Evolutionary conservation across 2,113 vertebrate genomes (phyloP), one percentile per base, ranked within the genome.

Genomic region (Gymnobelideus leadbeateri): DNA sequence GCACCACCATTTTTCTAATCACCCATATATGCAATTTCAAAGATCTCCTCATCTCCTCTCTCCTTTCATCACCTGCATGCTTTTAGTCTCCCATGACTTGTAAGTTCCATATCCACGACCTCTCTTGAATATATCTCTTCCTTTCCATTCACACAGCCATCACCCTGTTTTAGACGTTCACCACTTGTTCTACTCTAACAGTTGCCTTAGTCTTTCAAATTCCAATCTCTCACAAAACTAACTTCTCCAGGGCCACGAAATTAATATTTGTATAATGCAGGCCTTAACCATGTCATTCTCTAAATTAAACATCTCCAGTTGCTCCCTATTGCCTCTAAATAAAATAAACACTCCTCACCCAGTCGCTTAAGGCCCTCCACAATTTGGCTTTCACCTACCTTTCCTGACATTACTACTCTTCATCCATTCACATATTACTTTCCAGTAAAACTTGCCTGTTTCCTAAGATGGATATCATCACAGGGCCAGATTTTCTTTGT

Each of bases 391-490:
- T 84, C n/a, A 84, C 68, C 68, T 84, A n/a, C 19, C 6, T 84
- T 84, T 84, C 6, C 16, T 43, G n/a, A 84, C 19, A 43, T 84
- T 43, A 84, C 43, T 43, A 84, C n/a, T 23, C 19, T 43, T n/a
- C 37, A 43, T 84, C 16, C n/a, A 84, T 84, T 84, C 57, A 68
- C 28, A 37, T 14, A 11, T 61, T n/a, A 84, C 19, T 84, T 84
- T 84, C n/a, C 26, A 43, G 19, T 43, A 84, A 84, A 84, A 23
- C n/a, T 43, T 84, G n/a, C 37, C n/a, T 43, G 37, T 77, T 84
- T 84, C n/a, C n/a, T 84, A 21, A 84, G 92, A 89, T 91, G 43
- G 68, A 96, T 92, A 57, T 84, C 49, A 94, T 93, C 77, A 95
- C 25, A 47, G 55, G 19, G 52, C 49, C 37, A 91, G 95, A 96